phyloP scores from a whole-genome alignment of 2,888 invertebrate genomes.

The Euplexia lucipara region DNA sequence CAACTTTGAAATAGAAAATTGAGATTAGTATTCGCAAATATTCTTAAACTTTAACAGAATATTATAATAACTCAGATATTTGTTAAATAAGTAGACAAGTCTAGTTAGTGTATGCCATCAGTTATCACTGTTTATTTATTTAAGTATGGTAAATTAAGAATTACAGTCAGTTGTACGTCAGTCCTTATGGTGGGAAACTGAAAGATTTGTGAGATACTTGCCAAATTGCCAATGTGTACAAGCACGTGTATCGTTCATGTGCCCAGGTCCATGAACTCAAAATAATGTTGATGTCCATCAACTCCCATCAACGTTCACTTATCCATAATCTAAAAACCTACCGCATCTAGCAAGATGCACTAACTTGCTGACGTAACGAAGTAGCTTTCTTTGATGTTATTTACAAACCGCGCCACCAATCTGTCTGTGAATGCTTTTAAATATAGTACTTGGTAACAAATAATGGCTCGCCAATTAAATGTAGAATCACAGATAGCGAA shows the following conservation, averaged over 20 bases:
- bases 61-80: not conserved
- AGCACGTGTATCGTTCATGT: slow-evolving; percentile 10
- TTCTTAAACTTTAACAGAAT: not conserved
- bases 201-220: slow-evolving; percentile 26
- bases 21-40: slow-evolving; percentile 17
- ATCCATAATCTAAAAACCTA: slow-evolving; percentile 1
- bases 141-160: not conserved
- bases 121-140: not conserved
- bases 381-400: slow-evolving; percentile 28
- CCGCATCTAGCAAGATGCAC: slow-evolving; percentile 25
- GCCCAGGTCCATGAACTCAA: slow-evolving; percentile 34
- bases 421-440: slow-evolving; percentile 45
- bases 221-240: slow-evolving; percentile 21
- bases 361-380: slow-evolving; percentile 18
- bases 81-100: not conserved
- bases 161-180: not conserved
- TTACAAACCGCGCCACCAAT: slow-evolving; percentile 29
- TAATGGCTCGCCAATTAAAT: slow-evolving; percentile 16
- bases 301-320: not conserved
- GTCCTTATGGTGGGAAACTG: slow-evolving; percentile 4
- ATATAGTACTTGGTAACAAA: slow-evolving; percentile 31
- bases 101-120: not conserved
- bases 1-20: slow-evolving; percentile 34
- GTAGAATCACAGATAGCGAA: slow-evolving; percentile 25
- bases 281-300: slow-evolving; percentile 11